Evolutionary conservation across 2,888 invertebrate genomes (phyloP).

Genomic region (Apoda limacodes): DNA sequence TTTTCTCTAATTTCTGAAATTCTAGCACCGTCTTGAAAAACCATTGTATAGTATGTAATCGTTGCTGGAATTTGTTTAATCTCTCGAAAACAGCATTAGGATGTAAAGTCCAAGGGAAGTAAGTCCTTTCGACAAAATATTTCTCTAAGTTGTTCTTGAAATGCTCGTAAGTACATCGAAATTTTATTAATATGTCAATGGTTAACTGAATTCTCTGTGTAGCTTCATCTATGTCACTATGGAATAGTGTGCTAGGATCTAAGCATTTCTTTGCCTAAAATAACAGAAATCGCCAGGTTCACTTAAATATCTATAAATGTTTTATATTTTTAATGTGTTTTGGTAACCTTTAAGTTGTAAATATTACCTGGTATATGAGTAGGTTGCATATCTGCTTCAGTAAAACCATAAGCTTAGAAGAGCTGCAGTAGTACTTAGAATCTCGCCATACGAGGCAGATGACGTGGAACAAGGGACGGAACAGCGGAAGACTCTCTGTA

Average conservation of each 20-base stretch:
- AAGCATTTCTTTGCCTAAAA: slow-evolving; percentile 87
- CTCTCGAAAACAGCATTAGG: slow-evolving; percentile 84
- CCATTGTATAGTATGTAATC: slow-evolving; percentile 83
- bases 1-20: slow-evolving; percentile 94
- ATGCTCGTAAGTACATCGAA: slow-evolving; percentile 74
- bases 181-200: slow-evolving; percentile 74
- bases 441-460: slow-evolving; percentile 93
- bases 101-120: slow-evolving; percentile 84
- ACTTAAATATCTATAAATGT: neutral
- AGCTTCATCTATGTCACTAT: slow-evolving; percentile 95
- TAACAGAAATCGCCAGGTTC: neutral
- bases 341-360: neutral
- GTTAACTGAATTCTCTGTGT: slow-evolving; percentile 81
- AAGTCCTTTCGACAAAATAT: slow-evolving; percentile 73
- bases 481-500: slow-evolving; percentile 80
- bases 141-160: slow-evolving; percentile 76
- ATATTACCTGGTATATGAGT: slow-evolving; percentile 82
- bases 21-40: slow-evolving; percentile 94
- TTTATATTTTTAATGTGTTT: neutral
- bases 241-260: slow-evolving; percentile 92
- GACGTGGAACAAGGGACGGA: slow-evolving; percentile 86
- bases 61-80: slow-evolving; percentile 80
- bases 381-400: slow-evolving; percentile 92
- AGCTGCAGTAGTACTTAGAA: slow-evolving; percentile 90
- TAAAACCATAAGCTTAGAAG: slow-evolving; percentile 88